These are phyloP conservation scores for Drosophila kanekoi DNA, from an alignment of 2,888 invertebrate species.

Conservation along the genomic window DNA sequence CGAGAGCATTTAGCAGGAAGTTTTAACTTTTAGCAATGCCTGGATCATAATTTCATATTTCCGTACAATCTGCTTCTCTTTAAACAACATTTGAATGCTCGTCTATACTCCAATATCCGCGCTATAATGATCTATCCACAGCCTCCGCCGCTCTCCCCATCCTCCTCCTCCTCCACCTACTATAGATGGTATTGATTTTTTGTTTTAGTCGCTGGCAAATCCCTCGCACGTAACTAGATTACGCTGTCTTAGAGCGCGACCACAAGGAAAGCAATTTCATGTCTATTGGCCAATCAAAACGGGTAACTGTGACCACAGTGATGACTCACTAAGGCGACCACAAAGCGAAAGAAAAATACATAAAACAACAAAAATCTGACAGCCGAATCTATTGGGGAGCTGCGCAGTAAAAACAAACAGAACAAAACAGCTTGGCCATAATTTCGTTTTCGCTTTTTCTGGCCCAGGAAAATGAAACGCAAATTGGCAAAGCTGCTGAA, in stretches of 20 bases:
- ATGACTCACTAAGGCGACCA: constrained; percentile 68
- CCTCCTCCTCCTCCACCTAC: too few relatives aligned
- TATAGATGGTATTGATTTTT: constrained; percentile 11
- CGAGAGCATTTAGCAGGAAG: too few relatives aligned
- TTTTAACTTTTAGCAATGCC: too few relatives aligned
- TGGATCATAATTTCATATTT: too few relatives aligned
- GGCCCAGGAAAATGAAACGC: constrained; percentile 26
- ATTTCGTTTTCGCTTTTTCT: constrained; percentile 43
- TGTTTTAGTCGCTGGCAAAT: neutral
- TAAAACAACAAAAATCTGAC: constrained; percentile 15
- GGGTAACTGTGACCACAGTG: constrained; percentile 26
- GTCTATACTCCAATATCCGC: too few relatives aligned
- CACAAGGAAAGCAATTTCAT: constrained; percentile 32
- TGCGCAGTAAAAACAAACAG: constrained; percentile 63
- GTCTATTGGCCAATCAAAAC: constrained; percentile 17
- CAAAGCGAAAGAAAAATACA: constrained; percentile 24
- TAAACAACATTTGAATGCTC: too few relatives aligned
- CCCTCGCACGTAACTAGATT: constrained; percentile 12
- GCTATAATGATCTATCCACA: too few relatives aligned
- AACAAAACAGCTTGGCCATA: constrained; percentile 22
- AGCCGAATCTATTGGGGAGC: constrained; percentile 35
- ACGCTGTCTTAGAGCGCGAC: constrained; percentile 6
- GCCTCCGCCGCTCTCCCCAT: too few relatives aligned
- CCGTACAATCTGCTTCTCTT: too few relatives aligned
- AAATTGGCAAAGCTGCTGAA: constrained; percentile 27